Evolutionary conservation across 2,113 vertebrate genomes (phyloP).

Genomic region (Tachysurus vachellii): DNA sequence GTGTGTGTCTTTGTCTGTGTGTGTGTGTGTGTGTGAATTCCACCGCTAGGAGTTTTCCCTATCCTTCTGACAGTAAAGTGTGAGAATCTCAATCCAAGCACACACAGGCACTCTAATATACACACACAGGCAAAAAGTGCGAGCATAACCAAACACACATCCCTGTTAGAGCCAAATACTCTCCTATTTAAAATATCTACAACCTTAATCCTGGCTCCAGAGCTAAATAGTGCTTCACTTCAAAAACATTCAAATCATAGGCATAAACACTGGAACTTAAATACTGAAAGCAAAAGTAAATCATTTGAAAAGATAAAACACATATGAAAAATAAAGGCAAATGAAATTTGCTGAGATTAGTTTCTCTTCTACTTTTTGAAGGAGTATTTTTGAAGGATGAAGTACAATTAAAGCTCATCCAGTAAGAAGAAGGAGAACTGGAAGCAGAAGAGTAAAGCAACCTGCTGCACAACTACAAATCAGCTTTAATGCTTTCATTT

Average conservation of each 20-base stretch:
- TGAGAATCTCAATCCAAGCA: slow-evolving; percentile 16
- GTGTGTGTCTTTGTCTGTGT: neutral
- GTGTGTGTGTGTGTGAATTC: neutral
- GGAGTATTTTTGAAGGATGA: neutral
- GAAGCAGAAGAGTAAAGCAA: neutral
- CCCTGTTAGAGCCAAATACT: neutral
- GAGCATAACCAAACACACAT: neutral
- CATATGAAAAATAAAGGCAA: neutral
- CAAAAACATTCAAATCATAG: neutral
- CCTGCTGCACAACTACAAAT: neutral
- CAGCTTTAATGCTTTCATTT: neutral
- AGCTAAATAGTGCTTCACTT: neutral
- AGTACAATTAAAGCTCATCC: neutral
- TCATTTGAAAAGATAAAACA: too few relatives aligned
- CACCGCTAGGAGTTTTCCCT: neutral
- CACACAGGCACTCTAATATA: slow-evolving; percentile 1
- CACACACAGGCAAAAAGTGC: neutral
- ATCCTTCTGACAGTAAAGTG: neutral
- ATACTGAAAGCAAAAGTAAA: neutral
- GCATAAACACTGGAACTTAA: neutral
- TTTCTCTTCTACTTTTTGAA: slow-evolving; percentile 5
- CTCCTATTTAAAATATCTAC: neutral
- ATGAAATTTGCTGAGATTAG: neutral
- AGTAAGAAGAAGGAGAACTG: neutral
- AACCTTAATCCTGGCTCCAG: neutral